Percentiles rank a stretch among this genome's conserved stretches.
phyloP scores from a whole-genome alignment of 2,797 vertebrate species.

The Tamandua tetradactyla region DNA sequence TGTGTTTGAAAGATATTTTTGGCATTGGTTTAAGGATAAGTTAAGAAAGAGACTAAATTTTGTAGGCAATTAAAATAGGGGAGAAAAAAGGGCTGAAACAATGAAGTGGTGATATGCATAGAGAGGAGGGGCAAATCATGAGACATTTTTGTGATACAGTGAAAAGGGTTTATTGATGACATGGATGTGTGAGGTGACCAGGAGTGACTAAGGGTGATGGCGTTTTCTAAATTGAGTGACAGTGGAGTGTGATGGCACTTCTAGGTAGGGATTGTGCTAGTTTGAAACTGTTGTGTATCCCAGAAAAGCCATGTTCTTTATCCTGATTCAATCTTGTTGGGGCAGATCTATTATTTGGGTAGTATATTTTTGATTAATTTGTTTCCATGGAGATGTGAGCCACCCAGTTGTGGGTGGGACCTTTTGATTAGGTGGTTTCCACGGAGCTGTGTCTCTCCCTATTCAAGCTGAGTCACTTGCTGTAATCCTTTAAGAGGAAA shows the following conservation, averaged over 20 bases:
- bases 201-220: background rate
- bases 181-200: background rate
- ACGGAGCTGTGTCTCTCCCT: no score
- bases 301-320: no score
- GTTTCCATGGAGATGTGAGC: no score
- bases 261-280: no score
- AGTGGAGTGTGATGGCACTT: accelerated
- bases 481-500: no score
- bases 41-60: background rate
- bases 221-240: background rate
- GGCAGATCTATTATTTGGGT: no score
- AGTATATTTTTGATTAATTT: no score
- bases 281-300: no score
- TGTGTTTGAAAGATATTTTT: background rate
- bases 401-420: no score
- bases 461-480: no score
- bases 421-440: no score
- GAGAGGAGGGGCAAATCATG: background rate
- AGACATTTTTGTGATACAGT: background rate
- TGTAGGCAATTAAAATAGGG: background rate
- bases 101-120: accelerated
- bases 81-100: background rate
- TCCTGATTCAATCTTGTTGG: no score
- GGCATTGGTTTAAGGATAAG: background rate
- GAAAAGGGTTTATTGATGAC: accelerated